Evolutionary conservation across 2,113 vertebrate genomes (phyloP).

Genomic region (Canis aureus): DNA sequence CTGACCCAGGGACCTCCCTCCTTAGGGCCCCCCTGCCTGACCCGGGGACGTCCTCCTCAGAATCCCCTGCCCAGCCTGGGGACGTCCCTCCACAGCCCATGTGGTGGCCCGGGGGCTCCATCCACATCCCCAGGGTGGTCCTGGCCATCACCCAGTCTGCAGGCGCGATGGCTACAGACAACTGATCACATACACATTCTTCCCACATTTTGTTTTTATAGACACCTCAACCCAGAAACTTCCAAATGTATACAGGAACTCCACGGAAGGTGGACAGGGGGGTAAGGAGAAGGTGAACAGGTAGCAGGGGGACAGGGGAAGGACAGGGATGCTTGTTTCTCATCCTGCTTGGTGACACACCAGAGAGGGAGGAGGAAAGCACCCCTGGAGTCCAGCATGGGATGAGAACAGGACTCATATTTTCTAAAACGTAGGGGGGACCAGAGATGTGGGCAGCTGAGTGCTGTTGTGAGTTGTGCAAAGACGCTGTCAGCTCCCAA

Average conservation of each 20-base stretch:
- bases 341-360: no score
- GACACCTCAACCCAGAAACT: neutral
- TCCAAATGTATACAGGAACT: neutral
- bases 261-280: accelerated
- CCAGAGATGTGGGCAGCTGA: neutral
- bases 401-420: neutral
- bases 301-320: accelerated
- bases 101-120: neutral
- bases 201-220: neutral
- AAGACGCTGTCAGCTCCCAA: neutral
- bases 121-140: accelerated
- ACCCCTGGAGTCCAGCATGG: accelerated
- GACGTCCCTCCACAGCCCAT: accelerated
- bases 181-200: neutral
- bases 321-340: neutral
- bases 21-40: no score
- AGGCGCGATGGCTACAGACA: accelerated
- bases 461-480: neutral
- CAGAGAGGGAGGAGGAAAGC: neutral
- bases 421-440: neutral
- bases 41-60: no score
- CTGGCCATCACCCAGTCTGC: neutral
- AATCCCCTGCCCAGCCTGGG: neutral
- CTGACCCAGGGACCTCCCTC: no score
- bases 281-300: neutral